These are phyloP conservation scores for Drosophila melanica DNA, from an alignment of 1,140 invertebrate species.

Conservation along the genomic window DNA sequence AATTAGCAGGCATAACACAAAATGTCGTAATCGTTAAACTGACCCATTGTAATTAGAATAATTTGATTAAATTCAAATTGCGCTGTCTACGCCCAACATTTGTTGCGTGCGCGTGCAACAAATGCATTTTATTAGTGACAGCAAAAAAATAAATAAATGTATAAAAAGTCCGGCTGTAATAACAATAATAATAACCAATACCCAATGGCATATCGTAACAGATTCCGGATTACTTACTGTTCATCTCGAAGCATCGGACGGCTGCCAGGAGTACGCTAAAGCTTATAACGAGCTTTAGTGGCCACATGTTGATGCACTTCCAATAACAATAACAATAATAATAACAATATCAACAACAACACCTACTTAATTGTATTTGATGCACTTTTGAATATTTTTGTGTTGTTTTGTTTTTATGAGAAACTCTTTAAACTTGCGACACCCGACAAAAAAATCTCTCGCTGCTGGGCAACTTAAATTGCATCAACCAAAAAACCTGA, in stretches of 20 bases:
- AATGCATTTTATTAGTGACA: neutral
- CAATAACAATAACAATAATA: neutral
- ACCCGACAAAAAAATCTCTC: slow-evolving; percentile 37
- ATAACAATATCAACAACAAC: neutral
- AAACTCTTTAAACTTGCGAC: slow-evolving; percentile 67
- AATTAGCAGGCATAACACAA: slow-evolving; percentile 6
- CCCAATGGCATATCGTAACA: neutral
- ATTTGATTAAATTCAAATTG: slow-evolving; percentile 17
- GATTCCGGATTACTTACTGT: slow-evolving; percentile 65
- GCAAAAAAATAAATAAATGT: neutral
- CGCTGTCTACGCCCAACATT: neutral
- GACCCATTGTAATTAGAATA: slow-evolving; percentile 12
- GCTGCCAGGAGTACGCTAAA: slow-evolving; percentile 47
- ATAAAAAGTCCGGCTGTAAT: neutral
- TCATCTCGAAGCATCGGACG: slow-evolving; percentile 63
- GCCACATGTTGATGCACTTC: slow-evolving; percentile 40
- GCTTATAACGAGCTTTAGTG: slow-evolving; percentile 30
- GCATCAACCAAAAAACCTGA: slow-evolving; percentile 62
- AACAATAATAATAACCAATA: neutral
- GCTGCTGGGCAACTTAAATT: slow-evolving; percentile 51
- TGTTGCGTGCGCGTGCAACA: slow-evolving; percentile 7
- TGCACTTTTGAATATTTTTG: slow-evolving; percentile 27
- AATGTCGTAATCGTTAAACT: slow-evolving; percentile 6
- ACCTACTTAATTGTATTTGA: slow-evolving; percentile 15
- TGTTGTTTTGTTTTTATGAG: slow-evolving; percentile 22